Evolutionary conservation across 2,888 invertebrate genomes (phyloP).

Genomic region (Aethes cnicana): DNA sequence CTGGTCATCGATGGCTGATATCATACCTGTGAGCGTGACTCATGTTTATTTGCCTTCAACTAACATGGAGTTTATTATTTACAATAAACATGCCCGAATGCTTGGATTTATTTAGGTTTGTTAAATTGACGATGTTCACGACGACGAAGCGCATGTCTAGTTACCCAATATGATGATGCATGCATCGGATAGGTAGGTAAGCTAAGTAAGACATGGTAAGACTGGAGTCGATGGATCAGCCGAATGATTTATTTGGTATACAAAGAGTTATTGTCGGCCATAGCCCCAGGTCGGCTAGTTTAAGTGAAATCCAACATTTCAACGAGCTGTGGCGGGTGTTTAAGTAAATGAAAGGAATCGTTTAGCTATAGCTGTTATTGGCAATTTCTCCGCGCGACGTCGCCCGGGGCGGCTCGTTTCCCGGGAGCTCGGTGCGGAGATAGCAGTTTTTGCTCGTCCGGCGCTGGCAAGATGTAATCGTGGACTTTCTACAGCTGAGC

Average conservation of each 20-base stretch:
- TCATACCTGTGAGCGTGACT: conserved; percentile 23
- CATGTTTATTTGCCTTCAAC: conserved; percentile 24
- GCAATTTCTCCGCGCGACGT: conserved; percentile 60
- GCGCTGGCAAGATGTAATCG: conserved; percentile 70
- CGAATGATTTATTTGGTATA: conserved; percentile 24
- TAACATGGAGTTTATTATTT: conserved; percentile 13
- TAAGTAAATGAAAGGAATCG: conserved; percentile 65
- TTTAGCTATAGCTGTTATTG: conserved; percentile 58
- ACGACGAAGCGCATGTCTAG: too few species aligned
- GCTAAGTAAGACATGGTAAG: conserved; percentile 19
- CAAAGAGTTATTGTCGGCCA: conserved; percentile 38
- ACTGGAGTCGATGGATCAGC: conserved; percentile 18
- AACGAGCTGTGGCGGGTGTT: conserved; percentile 44
- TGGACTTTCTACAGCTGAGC: conserved; percentile 80
- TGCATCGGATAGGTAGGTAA: too few species aligned
- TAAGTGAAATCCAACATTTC: conserved; percentile 62
- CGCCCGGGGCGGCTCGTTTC: conserved; percentile 69
- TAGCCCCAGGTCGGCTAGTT: conserved; percentile 51
- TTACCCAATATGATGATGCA: conserved; percentile 24
- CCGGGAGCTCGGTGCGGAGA: conserved; percentile 66
- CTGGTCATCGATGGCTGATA: conserved; percentile 26
- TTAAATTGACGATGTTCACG: too few species aligned
- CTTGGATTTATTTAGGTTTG: conserved; percentile 13
- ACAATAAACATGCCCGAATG: conserved; percentile 5
- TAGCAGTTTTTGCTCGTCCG: conserved; percentile 75